Conservation (phyloP, 2,113 vertebrate species). For the Glaucomys volans region DNA sequence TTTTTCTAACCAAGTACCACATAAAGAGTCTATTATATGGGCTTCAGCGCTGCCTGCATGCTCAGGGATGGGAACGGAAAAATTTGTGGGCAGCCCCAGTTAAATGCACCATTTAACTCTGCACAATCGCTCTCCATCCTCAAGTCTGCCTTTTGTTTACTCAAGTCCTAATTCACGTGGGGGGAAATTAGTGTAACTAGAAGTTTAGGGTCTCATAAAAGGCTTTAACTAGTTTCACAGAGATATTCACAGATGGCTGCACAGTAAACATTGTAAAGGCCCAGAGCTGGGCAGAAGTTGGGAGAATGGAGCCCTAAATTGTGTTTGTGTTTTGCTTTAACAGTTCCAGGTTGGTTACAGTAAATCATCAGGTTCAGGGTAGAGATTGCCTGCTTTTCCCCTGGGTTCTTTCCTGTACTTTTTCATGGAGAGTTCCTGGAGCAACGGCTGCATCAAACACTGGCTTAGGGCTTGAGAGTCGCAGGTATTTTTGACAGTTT, state of each 20-base stretch:
- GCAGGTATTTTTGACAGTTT: background rate
- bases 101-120: slow-evolving; percentile 66
- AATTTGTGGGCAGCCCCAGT: slow-evolving; percentile 49
- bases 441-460: background rate
- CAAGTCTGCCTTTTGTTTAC: slow-evolving; percentile 72
- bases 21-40: slow-evolving; percentile 66
- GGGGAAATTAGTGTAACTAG: slow-evolving; percentile 53
- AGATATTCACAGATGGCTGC: slow-evolving; percentile 69
- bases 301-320: slow-evolving; percentile 49
- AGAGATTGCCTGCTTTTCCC: slow-evolving; percentile 65
- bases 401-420: slow-evolving; percentile 20
- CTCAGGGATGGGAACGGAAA: slow-evolving; percentile 35
- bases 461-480: background rate
- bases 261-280: slow-evolving; percentile 69
- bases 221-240: slow-evolving; percentile 77
- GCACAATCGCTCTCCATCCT: slow-evolving; percentile 35
- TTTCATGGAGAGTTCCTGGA: slow-evolving; percentile 21
- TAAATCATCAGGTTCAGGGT: background rate
- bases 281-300: background rate
- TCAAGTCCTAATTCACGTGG: slow-evolving; percentile 21
- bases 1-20: slow-evolving; percentile 68
- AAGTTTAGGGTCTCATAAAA: slow-evolving; percentile 75
- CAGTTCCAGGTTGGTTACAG: slow-evolving; percentile 32
- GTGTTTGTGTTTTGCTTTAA: slow-evolving; percentile 39
- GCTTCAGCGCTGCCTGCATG: background rate